These are phyloP conservation scores for Orchestia grillus DNA, from an alignment of 1,140 invertebrate species.

Conservation along the genomic window DNA sequence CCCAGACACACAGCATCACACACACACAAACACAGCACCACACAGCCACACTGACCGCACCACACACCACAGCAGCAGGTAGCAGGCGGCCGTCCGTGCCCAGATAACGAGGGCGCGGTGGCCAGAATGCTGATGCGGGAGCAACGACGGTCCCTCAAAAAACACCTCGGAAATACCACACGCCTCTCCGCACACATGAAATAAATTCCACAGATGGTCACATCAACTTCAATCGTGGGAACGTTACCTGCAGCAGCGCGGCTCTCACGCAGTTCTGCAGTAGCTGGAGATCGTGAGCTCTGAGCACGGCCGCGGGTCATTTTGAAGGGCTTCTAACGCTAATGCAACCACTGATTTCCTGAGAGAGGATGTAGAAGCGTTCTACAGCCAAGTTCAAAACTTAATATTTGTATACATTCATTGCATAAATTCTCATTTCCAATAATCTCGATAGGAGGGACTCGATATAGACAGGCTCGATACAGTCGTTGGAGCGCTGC, in stretches of 20 bases:
- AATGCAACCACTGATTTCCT: not conserved
- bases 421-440: too few species aligned
- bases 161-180: not conserved
- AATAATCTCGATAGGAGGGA: too few species aligned
- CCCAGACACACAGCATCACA: too few species aligned
- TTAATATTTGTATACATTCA: too few species aligned
- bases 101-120: not conserved
- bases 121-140: not conserved
- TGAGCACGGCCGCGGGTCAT: not conserved
- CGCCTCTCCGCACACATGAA: not conserved
- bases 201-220: conserved; percentile 1
- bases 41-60: not conserved
- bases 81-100: too few species aligned
- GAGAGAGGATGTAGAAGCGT: too few species aligned
- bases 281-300: not conserved
- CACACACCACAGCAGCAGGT: too few species aligned
- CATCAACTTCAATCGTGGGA: not conserved
- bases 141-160: not conserved
- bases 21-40: not conserved
- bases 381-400: too few species aligned
- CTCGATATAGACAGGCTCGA: too few species aligned
- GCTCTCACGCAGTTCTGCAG: not conserved
- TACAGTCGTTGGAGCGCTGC: too few species aligned
- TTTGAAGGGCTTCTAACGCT: not conserved
- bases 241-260: not conserved